Base-by-base conservation (phyloP, 2,888 invertebrate species). In the Andrena hattorfiana region DNA sequence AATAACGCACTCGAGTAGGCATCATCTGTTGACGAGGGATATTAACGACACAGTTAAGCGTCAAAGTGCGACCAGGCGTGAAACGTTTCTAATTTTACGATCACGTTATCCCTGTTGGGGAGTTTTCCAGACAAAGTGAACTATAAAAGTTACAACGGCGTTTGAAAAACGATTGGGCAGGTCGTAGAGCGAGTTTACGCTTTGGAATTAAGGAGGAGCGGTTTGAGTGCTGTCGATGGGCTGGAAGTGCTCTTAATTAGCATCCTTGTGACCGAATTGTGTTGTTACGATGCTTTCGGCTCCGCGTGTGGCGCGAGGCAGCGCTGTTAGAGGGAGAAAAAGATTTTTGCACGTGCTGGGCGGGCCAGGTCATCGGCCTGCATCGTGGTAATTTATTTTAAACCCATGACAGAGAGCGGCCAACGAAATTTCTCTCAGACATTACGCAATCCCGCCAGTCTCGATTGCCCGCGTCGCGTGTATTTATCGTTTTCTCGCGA, bases 281-380 rank as follows among this genome's bases (percentile, higher is more conserved):
- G 67, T 59, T 71, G 68, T 68, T 75, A 26, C 30, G 32, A 32
- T 59, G 67, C 35, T 49, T 70, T 72, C 26, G 64, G 73, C 79
- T 76, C 66, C 67, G 81, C 81, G 81, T 77, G 85, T 83, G 83
- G 77, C 70, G 42, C 20, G 69, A 26, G 56, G 4, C 23, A 26
- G 23, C 56, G 20, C 60, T 51, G 77, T 62, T 68, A 76, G 75
- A 66, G 77, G 71, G 79, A 83, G 77, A 72, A 56, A 74, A 79
- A 68, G 79, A 82, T 84, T 84, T 84, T 85, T 83, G 84, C 85
- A 79, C 85, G 77, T 81, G 85, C 78, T 84, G 81, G 78, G 74
- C 76, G 85, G 80, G 73, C 71, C 77, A 72, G 85, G 85, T 85
- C 85, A 79, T 85, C 81, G 85, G 67, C 85, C 85, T 73, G 84